phyloP scores from a whole-genome alignment of 2,888 invertebrate genomes.

The Drosophila silvestris region DNA sequence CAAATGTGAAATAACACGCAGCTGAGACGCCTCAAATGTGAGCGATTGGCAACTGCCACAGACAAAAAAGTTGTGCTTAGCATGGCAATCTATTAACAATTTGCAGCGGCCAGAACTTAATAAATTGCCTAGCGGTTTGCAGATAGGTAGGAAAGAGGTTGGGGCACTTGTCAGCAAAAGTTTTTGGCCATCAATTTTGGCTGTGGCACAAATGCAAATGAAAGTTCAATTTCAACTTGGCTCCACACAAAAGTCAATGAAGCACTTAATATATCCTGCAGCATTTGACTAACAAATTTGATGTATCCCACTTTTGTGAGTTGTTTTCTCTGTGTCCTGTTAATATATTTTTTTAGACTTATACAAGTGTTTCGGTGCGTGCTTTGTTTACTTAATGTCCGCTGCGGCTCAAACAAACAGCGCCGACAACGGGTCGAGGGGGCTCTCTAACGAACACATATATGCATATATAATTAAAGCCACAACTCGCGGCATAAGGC shows the following conservation, averaged over 20 bases:
- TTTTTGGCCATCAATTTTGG: conserved; percentile 62
- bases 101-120: conserved; percentile 25
- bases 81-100: conserved; percentile 51
- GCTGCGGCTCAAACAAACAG: conserved; percentile 30
- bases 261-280: conserved; percentile 72
- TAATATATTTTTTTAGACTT: neutral
- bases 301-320: conserved; percentile 32
- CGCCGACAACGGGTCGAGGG: neutral
- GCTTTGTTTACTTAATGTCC: conserved; percentile 59
- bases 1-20: conserved; percentile 51
- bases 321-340: neutral
- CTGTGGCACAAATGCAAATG: conserved; percentile 68
- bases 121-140: conserved; percentile 28
- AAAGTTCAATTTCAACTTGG: conserved; percentile 38
- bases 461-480: conserved; percentile 62
- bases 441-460: conserved; percentile 3
- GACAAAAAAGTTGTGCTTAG: conserved; percentile 10
- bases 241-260: conserved; percentile 66
- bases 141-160: neutral
- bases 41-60: conserved; percentile 47
- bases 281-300: conserved; percentile 48
- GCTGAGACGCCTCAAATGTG: conserved; percentile 48
- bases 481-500: conserved; percentile 73
- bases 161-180: conserved; percentile 9
- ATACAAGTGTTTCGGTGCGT: conserved; percentile 47